Percentiles rank a stretch among this genome's conserved stretches.
Evolutionary conservation across 2,113 vertebrate species (phyloP).

Genomic region (Larimichthys polyactis): DNA sequence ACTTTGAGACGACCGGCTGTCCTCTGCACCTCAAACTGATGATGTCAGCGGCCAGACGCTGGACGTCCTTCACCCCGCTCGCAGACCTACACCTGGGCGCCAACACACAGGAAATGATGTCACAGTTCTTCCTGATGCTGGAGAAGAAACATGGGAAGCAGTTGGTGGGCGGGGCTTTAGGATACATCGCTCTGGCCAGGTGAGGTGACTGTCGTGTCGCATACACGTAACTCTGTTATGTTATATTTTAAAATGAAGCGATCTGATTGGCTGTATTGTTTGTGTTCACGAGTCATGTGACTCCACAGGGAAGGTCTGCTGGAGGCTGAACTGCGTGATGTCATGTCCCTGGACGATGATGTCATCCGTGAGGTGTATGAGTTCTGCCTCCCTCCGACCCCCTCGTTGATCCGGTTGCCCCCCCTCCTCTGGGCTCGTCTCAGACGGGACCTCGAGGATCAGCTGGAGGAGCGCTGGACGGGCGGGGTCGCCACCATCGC

Average conservation of each 20-base stretch:
- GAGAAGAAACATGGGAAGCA: slow-evolving; percentile 84
- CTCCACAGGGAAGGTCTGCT: slow-evolving; percentile 85
- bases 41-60: slow-evolving; percentile 80
- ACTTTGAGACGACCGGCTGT: slow-evolving; percentile 75
- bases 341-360: slow-evolving; percentile 88
- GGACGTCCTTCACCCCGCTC: slow-evolving; percentile 80
- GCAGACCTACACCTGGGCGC: slow-evolving; percentile 65
- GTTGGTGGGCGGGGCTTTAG: slow-evolving; percentile 81
- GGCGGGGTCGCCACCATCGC: slow-evolving; percentile 74
- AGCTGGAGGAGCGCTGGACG: slow-evolving; percentile 79
- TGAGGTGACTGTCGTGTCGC: slow-evolving; percentile 21
- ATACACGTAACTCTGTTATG: not conserved
- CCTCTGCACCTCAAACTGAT: slow-evolving; percentile 84
- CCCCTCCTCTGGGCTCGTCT: slow-evolving; percentile 86
- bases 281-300: not conserved
- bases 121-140: slow-evolving; percentile 80
- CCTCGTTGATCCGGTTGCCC: slow-evolving; percentile 83
- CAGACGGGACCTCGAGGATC: slow-evolving; percentile 77
- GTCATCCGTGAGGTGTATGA: slow-evolving; percentile 86
- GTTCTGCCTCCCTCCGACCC: slow-evolving; percentile 80
- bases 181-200: slow-evolving; percentile 83
- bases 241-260: not conserved
- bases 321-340: slow-evolving; percentile 87
- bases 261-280: not conserved
- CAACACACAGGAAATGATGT: slow-evolving; percentile 74